These are phyloP conservation scores for Stegodyphus mimosarum DNA, from an alignment of 1,140 invertebrate species.

Conservation along the genomic window DNA sequence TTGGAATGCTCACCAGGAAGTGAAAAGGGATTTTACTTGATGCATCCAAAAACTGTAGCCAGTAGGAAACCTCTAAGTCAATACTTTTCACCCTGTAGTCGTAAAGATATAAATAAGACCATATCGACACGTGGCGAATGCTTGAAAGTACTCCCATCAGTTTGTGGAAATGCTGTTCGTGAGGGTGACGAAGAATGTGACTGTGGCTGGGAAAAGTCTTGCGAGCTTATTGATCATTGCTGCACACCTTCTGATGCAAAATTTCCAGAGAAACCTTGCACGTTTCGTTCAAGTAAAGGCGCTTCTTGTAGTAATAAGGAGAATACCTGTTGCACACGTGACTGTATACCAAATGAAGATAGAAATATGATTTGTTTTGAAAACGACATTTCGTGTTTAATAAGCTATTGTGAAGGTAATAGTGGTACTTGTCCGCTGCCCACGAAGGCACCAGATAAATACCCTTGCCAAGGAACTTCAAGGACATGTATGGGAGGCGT, in stretches of 20 bases:
- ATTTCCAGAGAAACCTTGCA: not conserved
- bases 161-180: constrained; percentile 38
- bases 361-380: not conserved
- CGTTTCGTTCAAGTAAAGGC: not conserved
- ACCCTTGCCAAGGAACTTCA: not conserved
- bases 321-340: constrained; percentile 6
- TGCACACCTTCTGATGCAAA: constrained; percentile 30
- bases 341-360: constrained; percentile 4
- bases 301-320: constrained; percentile 27
- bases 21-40: not conserved
- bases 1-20: not conserved
- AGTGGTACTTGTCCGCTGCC: constrained; percentile 2
- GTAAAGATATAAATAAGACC: not conserved
- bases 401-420: constrained; percentile 32
- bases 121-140: not conserved
- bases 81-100: constrained; percentile 48
- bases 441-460: not conserved
- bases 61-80: not conserved
- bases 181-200: constrained; percentile 45
- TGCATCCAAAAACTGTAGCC: not conserved
- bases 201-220: constrained; percentile 15
- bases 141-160: not conserved
- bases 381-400: not conserved
- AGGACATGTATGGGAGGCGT: not conserved
- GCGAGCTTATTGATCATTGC: constrained; percentile 31